Conservation (phyloP, 2,113 vertebrate genomes). For the Melospiza melodia region DNA sequence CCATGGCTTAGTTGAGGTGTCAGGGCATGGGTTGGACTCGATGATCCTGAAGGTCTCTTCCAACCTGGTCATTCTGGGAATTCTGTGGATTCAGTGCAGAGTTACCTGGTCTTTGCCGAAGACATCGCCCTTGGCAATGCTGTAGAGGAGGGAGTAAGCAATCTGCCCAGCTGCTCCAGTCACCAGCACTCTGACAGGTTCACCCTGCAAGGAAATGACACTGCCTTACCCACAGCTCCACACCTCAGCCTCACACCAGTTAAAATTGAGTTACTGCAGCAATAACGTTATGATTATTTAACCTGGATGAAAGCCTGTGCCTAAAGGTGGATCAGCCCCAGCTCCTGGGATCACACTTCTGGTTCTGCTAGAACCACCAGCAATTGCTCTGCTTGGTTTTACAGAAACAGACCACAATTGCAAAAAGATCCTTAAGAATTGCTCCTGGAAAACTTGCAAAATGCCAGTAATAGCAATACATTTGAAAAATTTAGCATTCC, state of each 20-base stretch:
- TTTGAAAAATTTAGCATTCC: neutral
- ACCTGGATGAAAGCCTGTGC: neutral
- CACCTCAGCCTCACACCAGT: neutral
- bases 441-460: neutral
- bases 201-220: conserved; percentile 76
- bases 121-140: conserved; percentile 96
- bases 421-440: neutral
- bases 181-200: conserved; percentile 90
- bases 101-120: conserved; percentile 97
- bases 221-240: neutral
- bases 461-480: neutral
- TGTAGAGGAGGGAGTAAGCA: conserved; percentile 93
- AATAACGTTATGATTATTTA: neutral
- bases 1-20: neutral
- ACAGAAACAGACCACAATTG: neutral
- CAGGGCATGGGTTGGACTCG: neutral
- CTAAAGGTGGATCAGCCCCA: neutral
- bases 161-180: conserved; percentile 97
- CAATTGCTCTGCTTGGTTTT: neutral
- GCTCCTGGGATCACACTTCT: neutral
- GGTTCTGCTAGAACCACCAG: neutral
- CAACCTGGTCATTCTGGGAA: neutral
- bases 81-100: neutral
- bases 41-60: neutral
- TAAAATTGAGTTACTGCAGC: neutral